These are phyloP conservation scores for Eurytoma adleriae DNA, from an alignment of 2,888 invertebrate species.

Conservation along the genomic window DNA sequence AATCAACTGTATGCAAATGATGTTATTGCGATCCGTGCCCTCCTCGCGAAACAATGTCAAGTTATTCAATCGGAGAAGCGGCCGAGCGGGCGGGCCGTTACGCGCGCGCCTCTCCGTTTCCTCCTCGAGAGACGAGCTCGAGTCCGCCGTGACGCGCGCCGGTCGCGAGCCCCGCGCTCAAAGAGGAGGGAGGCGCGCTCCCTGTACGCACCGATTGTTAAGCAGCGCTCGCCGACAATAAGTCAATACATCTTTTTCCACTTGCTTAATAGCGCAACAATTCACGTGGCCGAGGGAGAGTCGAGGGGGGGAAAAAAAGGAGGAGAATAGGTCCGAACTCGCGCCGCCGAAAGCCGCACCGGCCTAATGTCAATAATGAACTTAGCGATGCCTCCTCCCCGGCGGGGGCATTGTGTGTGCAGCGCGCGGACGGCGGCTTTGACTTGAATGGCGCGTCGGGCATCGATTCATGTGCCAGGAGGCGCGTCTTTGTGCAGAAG, in stretches of 20 bases:
- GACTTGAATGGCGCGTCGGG: constrained; percentile 48
- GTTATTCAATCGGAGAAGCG: constrained; percentile 11
- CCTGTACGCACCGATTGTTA: constrained; percentile 20
- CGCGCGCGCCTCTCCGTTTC: constrained; percentile 16
- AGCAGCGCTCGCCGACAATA: constrained; percentile 47
- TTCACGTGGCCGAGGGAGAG: constrained; percentile 16
- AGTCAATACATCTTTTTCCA: constrained; percentile 52
- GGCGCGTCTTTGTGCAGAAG: constrained; percentile 19
- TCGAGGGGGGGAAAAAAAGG: neutral
- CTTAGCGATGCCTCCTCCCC: constrained; percentile 25
- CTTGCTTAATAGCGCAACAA: constrained; percentile 53
- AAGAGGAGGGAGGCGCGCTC: neutral
- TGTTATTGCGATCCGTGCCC: constrained; percentile 42
- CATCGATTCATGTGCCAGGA: constrained; percentile 52
- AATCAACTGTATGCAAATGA: constrained; percentile 35
- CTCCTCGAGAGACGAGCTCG: constrained; percentile 5
- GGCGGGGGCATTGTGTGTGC: constrained; percentile 33
- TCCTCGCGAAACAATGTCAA: constrained; percentile 29
- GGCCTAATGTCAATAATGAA: constrained; percentile 55
- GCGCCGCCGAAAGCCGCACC: constrained; percentile 20
- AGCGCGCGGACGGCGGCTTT: constrained; percentile 21
- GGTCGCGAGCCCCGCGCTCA: neutral
- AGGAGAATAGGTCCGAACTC: constrained; percentile 12
- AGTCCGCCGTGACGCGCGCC: too few relatives aligned
- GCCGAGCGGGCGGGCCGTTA: neutral